phyloP scores from a whole-genome alignment of 2,113 vertebrate species.

The Polypterus bichir region DNA sequence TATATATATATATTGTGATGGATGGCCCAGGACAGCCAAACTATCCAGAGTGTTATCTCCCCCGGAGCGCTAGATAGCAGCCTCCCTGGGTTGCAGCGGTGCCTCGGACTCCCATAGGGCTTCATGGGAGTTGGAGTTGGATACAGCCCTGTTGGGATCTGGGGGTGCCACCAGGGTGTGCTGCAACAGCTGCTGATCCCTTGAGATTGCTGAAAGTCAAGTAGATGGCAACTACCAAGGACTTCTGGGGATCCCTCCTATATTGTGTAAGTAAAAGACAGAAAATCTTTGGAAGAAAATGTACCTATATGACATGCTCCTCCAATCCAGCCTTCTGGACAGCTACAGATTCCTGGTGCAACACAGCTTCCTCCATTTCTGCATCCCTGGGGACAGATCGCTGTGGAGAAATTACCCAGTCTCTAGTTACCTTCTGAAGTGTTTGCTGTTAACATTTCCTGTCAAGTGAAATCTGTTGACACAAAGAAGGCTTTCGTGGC shows the following conservation, averaged over 20 bases:
- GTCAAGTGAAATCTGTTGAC: not conserved
- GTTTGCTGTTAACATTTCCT: not conserved
- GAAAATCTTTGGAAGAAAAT: not conserved
- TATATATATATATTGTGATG: no score
- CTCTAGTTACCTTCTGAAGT: not conserved
- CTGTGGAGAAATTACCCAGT: constrained; percentile 37
- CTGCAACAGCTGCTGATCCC: no score
- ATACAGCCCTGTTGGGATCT: no score
- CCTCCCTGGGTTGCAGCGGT: no score
- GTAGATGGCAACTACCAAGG: not conserved
- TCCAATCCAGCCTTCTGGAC: constrained; percentile 64
- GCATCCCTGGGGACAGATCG: constrained; percentile 70
- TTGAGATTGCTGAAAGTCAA: no score
- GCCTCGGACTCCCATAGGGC: no score
- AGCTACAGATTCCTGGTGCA: constrained; percentile 76
- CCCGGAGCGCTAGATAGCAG: no score
- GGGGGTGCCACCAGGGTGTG: no score
- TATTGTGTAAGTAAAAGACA: not conserved
- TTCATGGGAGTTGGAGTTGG: no score
- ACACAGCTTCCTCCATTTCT: constrained; percentile 60
- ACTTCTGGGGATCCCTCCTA: not conserved
- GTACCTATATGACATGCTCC: constrained; percentile 69
- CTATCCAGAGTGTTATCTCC: no score
- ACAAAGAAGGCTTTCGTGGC: not conserved
- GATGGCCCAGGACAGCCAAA: no score